Percentiles rank a stretch among this genome's conserved stretches.
These are phyloP conservation scores for Micropterix aruncella DNA, from an alignment of 2,888 invertebrate genomes.

Conservation along the genomic window DNA sequence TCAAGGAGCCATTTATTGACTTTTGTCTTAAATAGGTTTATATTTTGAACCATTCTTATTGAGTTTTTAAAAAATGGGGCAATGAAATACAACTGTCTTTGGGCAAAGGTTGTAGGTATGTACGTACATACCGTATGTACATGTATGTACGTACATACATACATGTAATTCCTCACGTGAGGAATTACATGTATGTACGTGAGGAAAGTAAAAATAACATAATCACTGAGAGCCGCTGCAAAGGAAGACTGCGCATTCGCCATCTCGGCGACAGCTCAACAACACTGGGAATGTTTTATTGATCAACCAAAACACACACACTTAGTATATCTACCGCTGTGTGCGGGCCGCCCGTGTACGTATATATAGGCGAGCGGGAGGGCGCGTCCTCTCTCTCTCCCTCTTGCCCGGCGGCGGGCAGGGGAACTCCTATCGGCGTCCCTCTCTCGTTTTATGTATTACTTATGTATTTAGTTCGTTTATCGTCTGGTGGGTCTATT, in stretches of 20 bases:
- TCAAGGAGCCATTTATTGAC: no score
- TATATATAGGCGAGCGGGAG: background rate
- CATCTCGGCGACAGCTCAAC: background rate
- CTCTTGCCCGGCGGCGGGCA: background rate
- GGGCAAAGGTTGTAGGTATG: no score
- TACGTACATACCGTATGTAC: no score
- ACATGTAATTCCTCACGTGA: no score
- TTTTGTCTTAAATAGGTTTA: no score
- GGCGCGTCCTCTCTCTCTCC: background rate
- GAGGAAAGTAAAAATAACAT: constrained; percentile 43
- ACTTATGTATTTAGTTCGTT: constrained; percentile 26
- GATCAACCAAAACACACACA: background rate
- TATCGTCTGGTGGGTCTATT: constrained; percentile 16
- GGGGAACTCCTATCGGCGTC: background rate
- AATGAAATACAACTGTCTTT: no score
- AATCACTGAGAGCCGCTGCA: constrained; percentile 21
- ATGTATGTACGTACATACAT: no score
- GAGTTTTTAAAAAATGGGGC: no score
- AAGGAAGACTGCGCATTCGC: background rate
- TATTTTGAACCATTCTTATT: no score
- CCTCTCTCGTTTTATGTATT: background rate
- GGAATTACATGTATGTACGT: no score
- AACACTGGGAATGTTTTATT: background rate
- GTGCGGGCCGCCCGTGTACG: no score
- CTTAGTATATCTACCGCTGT: background rate